Evolutionary conservation across 1,140 invertebrate genomes (phyloP), one percentile per base, ranked within the genome.

Genomic region (Teleopsis dalmanni): DNA sequence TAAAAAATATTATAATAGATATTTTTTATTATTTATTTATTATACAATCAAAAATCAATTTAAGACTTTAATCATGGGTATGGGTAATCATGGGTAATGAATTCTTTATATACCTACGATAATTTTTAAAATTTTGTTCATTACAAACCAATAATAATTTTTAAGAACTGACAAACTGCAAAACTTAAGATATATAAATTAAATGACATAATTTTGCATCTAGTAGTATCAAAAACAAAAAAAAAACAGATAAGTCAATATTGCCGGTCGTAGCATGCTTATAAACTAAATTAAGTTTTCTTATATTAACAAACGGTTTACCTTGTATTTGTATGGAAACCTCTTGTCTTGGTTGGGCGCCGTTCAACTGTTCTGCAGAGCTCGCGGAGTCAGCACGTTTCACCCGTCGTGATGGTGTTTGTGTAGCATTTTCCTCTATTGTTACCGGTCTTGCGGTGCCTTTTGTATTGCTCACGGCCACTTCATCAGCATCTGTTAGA

Each of bases 281-380:
- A 29, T 13, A 13, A 13, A 29, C 13, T 29, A 8, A 29, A 29
- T 8, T 29, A 13, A 8, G 13, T 29, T 29, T 29, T 7, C 7
- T 8, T 13, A 29, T 29, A 29, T 8, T 8, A 29, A 8, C 7
- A 8, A 9, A 38, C 11, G 11, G 47, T 54, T 59, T 49, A 67
- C 65, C 65, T 65, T 62, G 49, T 36, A 45, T 44, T 50, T 54
- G 41, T 21, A 54, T 35, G 3, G 52, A 54, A 29, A 54, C 47
- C 10, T 47, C 21, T 16, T 50, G 22, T 36, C 27, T 25, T n/a
- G 40, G 22, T 47, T 29, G 49, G 37, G 38, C 43, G 44, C 36
- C 49, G 29, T 18, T 35, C 8, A 21, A 33, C 48, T 44, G 38
- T 18, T 43, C 31, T 44, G 50, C 11, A 27, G 23, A 38, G 42